Evolutionary conservation across 2,113 vertebrate genomes (phyloP).

Genomic region (Halcyon senegalensis): DNA sequence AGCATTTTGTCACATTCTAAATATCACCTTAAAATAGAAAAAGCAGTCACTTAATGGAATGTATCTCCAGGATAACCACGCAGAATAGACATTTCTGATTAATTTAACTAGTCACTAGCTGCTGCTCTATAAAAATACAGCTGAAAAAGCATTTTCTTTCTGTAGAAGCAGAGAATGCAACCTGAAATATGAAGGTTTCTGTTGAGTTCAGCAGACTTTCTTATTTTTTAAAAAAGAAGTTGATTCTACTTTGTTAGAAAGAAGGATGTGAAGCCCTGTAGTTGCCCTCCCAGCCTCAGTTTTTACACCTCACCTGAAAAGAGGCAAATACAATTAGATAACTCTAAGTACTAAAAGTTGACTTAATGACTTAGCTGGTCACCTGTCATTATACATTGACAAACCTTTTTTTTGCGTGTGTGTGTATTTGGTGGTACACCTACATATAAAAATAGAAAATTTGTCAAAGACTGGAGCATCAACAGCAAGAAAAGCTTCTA

Average conservation of each 20-base stretch:
- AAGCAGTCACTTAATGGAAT: slow-evolving; percentile 1
- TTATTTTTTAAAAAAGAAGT: background rate
- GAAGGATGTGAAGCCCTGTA: background rate
- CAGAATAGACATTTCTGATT: background rate
- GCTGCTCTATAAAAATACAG: slow-evolving; percentile 36
- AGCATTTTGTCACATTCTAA: background rate
- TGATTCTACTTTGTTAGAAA: background rate
- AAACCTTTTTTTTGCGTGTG: background rate
- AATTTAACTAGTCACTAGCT: slow-evolving; percentile 13
- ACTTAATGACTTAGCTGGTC: background rate
- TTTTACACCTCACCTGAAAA: background rate
- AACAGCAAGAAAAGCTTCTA: background rate
- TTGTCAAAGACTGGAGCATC: background rate
- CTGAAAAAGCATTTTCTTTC: slow-evolving; percentile 21
- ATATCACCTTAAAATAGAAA: slow-evolving; percentile 27
- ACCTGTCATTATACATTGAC: background rate
- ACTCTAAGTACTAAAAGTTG: background rate
- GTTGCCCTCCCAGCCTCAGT: background rate
- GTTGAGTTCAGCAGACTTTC: background rate
- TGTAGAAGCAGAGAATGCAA: background rate
- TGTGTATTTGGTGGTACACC: background rate
- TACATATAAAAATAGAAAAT: background rate
- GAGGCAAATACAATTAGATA: background rate
- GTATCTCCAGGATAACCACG: slow-evolving; percentile 14
- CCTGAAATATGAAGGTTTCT: background rate